These are phyloP conservation scores for Cephonodes hylas DNA, from an alignment of 2,888 invertebrate genomes.

Conservation along the genomic window DNA sequence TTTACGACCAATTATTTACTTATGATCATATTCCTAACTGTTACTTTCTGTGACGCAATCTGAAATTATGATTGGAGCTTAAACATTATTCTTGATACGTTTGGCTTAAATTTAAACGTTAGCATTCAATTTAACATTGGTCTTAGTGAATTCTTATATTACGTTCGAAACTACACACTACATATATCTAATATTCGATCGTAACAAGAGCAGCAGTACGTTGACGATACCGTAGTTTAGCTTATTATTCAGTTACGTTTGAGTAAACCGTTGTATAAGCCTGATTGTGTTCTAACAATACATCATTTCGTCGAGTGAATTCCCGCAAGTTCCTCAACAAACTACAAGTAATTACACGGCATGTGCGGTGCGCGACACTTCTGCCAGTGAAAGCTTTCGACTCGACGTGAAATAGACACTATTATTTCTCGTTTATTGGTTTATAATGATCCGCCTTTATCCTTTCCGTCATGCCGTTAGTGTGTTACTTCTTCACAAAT, in stretches of 20 bases:
- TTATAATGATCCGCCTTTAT: constrained; percentile 23
- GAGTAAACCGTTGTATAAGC: constrained; percentile 35
- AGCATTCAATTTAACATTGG: too few species aligned
- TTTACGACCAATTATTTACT: too few species aligned
- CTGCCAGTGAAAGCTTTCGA: constrained; percentile 61
- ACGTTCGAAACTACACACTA: too few species aligned
- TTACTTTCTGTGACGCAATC: too few species aligned
- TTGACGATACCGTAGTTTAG: not conserved
- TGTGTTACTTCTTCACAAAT: not conserved
- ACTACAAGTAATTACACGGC: constrained; percentile 47
- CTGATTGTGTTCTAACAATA: constrained; percentile 54
- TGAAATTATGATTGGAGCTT: too few species aligned
- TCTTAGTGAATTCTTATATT: too few species aligned
- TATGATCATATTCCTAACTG: too few species aligned
- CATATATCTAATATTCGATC: not conserved
- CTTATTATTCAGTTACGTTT: not conserved
- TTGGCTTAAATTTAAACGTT: too few species aligned
- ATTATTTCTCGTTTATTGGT: constrained; percentile 32
- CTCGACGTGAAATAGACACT: constrained; percentile 46
- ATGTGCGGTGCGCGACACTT: constrained; percentile 25
- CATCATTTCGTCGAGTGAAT: constrained; percentile 51
- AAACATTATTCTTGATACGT: too few species aligned
- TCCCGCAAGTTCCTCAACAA: constrained; percentile 38
- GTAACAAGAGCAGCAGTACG: not conserved
- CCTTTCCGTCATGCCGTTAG: constrained; percentile 2